Evolutionary conservation across 2,797 vertebrate genomes (phyloP).

Genomic region (Gorsachius magnificus): DNA sequence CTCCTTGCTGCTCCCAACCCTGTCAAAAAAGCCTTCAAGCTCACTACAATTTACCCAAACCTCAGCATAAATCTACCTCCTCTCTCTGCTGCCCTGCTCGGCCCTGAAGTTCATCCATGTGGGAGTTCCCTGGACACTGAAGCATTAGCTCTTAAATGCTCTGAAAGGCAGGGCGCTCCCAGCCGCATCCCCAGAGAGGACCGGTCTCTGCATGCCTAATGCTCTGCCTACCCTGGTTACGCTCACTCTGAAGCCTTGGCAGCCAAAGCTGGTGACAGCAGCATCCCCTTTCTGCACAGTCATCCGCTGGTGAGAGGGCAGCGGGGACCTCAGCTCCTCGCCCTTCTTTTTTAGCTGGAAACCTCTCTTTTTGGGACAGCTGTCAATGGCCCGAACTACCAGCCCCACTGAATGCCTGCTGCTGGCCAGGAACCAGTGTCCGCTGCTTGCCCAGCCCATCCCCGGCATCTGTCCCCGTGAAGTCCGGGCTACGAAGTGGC

Average conservation of each 20-base stretch:
- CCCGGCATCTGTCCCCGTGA: accelerated
- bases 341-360: background rate
- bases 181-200: background rate
- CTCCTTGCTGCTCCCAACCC: background rate
- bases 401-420: accelerated
- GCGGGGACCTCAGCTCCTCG: background rate
- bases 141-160: conserved; percentile 22
- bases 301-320: background rate
- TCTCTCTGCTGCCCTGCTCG: background rate
- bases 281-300: background rate
- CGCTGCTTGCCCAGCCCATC: background rate
- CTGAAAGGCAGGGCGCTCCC: background rate
- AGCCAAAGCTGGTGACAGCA: background rate
- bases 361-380: background rate
- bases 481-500: background rate
- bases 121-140: conserved; percentile 21
- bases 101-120: background rate
- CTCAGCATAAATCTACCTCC: background rate
- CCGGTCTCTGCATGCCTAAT: background rate
- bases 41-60: background rate
- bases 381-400: no score
- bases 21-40: background rate
- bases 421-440: background rate
- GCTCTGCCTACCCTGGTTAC: background rate
- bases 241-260: background rate